Percentiles rank a stretch among this genome's conserved stretches.
phyloP scores from a whole-genome alignment of 2,888 invertebrate species.

The Encarsia formosa region DNA sequence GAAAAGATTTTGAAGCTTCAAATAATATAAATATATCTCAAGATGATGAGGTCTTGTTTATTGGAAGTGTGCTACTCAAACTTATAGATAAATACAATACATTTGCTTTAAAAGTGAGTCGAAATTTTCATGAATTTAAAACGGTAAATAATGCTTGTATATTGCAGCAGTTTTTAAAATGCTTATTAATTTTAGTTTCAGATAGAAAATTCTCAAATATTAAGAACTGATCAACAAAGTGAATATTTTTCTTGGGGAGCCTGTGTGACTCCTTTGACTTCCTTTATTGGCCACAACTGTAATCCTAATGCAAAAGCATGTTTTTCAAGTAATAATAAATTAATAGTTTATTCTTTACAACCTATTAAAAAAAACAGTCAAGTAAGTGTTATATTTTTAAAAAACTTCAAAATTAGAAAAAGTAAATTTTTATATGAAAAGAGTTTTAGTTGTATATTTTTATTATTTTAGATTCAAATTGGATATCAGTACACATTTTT shows the following conservation, averaged over 20 bases:
- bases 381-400: conserved; percentile 33
- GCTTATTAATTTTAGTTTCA: not conserved
- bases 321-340: conserved; percentile 50
- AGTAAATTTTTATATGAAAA: too few relatives aligned
- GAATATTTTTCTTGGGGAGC: conserved; percentile 1
- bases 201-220: too few relatives aligned
- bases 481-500: conserved; percentile 2
- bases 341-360: conserved; percentile 59
- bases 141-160: too few relatives aligned
- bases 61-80: conserved; percentile 62
- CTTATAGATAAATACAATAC: conserved; percentile 2
- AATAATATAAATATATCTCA: conserved; percentile 43
- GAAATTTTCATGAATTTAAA: too few relatives aligned
- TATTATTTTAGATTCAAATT: conserved; percentile 13
- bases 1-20: conserved; percentile 28
- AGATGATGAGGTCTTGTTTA: conserved; percentile 48
- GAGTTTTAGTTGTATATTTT: too few relatives aligned
- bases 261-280: conserved; percentile 64
- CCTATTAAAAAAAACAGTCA: conserved; percentile 68
- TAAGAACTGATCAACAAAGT: too few relatives aligned
- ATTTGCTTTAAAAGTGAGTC: conserved; percentile 7
- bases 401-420: not conserved
- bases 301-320: conserved; percentile 72
- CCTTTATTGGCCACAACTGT: conserved; percentile 83
- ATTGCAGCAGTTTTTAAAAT: not conserved